Evolutionary conservation across 1,140 invertebrate species (phyloP), one percentile per base, ranked within the genome.

Genomic region (Heliconius eleuchia): DNA sequence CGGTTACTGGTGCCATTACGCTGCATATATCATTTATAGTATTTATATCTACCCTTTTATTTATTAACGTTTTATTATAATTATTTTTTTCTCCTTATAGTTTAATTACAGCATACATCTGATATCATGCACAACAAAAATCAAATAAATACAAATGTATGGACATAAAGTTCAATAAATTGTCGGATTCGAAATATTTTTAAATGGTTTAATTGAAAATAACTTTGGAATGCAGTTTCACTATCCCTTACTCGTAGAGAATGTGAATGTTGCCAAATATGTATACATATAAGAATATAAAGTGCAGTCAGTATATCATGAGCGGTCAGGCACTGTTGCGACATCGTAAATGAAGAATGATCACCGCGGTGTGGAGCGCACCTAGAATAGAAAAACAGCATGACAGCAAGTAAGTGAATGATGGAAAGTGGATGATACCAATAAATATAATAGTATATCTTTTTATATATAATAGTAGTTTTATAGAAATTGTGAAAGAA

Each of bases 311-410:
- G 70, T 71, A 23, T 74, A 79, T 79, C 72, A 83, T 81, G 74
- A 74, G 57, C 50, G 82, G 82, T 86, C 83, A 83, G 74, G 42
- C 70, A 46, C 37, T 52, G 76, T 75, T 23, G 34, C 72, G 55
- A 27, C 34, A 66, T 72, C 81, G 81, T 87, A 93, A 94, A 94
- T 93, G 89, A 91, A 94, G 92, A 94, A 90, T 92, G 92, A 94
- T 94, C 90, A 94, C 91, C 85, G 72, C 75, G 30, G 76, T 84
- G 83, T 79, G 83, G 50, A 80, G 78, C 80, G 60, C 77, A 73
- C 83, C 78, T 55, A 39, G 37, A 71, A 83, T 76, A 79, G 83
- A 77, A 74, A 82, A 83, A 82, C 82, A 80, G 73, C 85, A 90
- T 89, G 85, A 89, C 88, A 85, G 80, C 84, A 82, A 85, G 76